Evolutionary conservation across 2,113 vertebrate species (phyloP).

Genomic region (Mesocricetus auratus): DNA sequence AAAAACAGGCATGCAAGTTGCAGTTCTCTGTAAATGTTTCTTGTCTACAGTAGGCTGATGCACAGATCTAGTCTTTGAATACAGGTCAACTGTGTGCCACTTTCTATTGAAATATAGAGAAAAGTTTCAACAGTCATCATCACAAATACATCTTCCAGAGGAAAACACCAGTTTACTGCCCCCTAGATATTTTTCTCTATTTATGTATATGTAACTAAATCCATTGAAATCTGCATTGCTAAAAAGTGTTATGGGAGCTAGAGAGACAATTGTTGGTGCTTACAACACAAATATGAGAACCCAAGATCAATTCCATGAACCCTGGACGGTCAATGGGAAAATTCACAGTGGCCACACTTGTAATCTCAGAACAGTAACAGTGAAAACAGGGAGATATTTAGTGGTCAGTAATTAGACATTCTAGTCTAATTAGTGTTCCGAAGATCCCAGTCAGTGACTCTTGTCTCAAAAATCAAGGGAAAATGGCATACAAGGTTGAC

Average conservation of each 20-base stretch:
- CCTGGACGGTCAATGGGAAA: not conserved
- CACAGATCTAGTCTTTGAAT: not conserved
- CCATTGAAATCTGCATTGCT: not conserved
- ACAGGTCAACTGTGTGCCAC: not conserved
- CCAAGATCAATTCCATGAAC: not conserved
- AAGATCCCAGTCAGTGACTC: not conserved
- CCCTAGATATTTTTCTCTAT: not conserved
- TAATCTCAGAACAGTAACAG: not conserved
- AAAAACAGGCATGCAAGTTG: not conserved
- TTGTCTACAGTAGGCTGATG: not conserved
- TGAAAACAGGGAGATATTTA: not conserved
- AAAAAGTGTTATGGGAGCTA: no score
- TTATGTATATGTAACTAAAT: not conserved
- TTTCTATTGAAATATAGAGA: not conserved
- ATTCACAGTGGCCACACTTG: not conserved
- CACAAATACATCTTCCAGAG: not conserved
- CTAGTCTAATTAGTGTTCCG: not conserved
- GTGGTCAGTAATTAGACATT: not conserved
- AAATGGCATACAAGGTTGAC: not conserved
- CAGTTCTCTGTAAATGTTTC: not conserved
- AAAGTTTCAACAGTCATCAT: not conserved
- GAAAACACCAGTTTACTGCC: not conserved
- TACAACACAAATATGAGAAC: not conserved
- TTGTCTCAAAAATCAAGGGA: not conserved
- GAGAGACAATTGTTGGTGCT: no score